Evolutionary conservation across 2,888 invertebrate species (phyloP).

Genomic region (Dynastes maya): DNA sequence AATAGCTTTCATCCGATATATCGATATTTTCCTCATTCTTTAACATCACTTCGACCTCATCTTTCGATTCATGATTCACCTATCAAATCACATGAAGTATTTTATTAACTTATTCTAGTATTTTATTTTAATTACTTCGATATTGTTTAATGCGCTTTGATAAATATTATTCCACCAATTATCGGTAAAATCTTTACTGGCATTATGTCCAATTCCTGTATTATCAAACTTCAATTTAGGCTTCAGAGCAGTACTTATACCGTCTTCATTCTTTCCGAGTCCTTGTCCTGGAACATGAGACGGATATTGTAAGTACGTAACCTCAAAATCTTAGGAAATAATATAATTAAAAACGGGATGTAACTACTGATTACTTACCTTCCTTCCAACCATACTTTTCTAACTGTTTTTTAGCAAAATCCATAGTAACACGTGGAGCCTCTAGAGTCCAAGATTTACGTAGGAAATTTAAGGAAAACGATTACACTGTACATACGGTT

Average conservation of each 20-base stretch:
- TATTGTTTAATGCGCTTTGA: conserved; percentile 81
- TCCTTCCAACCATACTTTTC: conserved; percentile 86
- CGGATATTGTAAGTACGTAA: conserved; percentile 25
- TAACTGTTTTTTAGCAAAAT: conserved; percentile 81
- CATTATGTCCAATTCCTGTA: conserved; percentile 84
- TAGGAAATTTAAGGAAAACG: not conserved
- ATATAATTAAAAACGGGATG: conserved; percentile 23
- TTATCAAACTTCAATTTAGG: conserved; percentile 87
- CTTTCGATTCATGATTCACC: conserved; percentile 56
- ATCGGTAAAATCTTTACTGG: conserved; percentile 82
- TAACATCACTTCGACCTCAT: conserved; percentile 51
- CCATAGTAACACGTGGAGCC: conserved; percentile 69
- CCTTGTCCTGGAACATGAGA: conserved; percentile 79
- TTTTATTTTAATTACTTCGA: conserved; percentile 71
- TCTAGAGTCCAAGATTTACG: not conserved
- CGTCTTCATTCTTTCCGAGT: conserved; percentile 85
- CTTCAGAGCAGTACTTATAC: conserved; percentile 84
- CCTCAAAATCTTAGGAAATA: conserved; percentile 27
- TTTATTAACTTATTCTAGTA: conserved; percentile 33
- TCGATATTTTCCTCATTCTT: conserved; percentile 62
- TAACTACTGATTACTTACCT: conserved; percentile 68
- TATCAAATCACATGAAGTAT: conserved; percentile 48
- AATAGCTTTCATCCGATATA: conserved; percentile 66
- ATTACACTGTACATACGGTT: not conserved
- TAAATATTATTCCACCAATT: conserved; percentile 91